Base-by-base conservation (phyloP, 2,888 invertebrate species). In the Tetragonula carbonaria region DNA sequence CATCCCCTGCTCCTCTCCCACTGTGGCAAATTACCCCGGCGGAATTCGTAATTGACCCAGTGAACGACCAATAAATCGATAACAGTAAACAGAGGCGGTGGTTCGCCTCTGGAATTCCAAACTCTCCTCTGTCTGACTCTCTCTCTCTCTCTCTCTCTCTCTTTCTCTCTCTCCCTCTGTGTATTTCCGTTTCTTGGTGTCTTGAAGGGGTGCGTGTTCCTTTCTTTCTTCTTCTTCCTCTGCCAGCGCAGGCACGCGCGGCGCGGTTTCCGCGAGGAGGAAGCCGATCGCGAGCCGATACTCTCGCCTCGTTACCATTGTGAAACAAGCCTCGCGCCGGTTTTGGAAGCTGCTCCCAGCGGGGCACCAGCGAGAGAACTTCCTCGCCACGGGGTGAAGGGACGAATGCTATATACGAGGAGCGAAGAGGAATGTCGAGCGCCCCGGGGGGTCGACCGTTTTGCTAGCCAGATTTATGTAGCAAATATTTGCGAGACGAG, bases 401-500 rank as follows among this genome's bases (percentile, higher is more conserved):
- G 45, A 11, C 8, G 45, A 11, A 11, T 18, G 18, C 18, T 21
- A 11, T 21, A 11, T 72, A 67, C 76, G 68, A 78, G 82, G 77
- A 87, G 79, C 71, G 79, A 82, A 75, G 78, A 78, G 74, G 74
- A 88, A 80, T 82, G 90, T 85, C 71, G 73, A 59, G 85, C 81
- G 63, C 72, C 84, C 65, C 67, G 83, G 78, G 77, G 86, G 72
- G 67, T 85, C 82, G 67, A 50, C 38, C 90, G 84, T 90, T 88
- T 90, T 78, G 75, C 83, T 79, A 78, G 87, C 18, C 82, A 87
- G 90, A 92, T 92, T 92, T 91, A 90, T 90, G 89, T 89, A 78
- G 90, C 90, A 91, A 92, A 92, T 91, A 92, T 92, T 92, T 91
- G 91, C 91, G 87, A 90, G 86, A 77, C 90, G 84, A 89, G 84